Evolutionary conservation across 2,888 invertebrate species (phyloP), one percentile per base, ranked within the genome.

Genomic region (Caenorhabditis sp.): DNA sequence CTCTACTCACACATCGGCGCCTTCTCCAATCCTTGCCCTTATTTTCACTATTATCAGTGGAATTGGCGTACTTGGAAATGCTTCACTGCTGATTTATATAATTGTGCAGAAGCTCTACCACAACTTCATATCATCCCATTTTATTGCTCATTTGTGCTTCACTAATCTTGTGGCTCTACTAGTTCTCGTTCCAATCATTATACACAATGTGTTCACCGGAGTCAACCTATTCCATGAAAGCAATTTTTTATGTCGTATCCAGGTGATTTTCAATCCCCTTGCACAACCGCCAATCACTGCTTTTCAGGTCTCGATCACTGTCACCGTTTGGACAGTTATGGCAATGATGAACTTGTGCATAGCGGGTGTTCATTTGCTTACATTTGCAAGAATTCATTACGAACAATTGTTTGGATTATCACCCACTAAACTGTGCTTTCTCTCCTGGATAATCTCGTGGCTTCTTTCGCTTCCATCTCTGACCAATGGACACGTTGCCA

Each of bases 311-410:
- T 85, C 88, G 11, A 35, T 88, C 4, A 85, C 85, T 26, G 87
- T 86, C 58, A 77, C 85, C n/a, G 80, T 86, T 20, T 89, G 89
- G 88, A 81, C 87, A 9, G 89, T 89, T 0, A 81, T 86, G 53
- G 81, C 87, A 27, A 82, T 84, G 80, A 89, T 88, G 88, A 81
- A 79, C n/a, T 71, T 88, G 20, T 88, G 89, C 82, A 85, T 89
- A 11, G 88, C 89, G n/a, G 89, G 89, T 24, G 88, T 89, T 2
- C 89, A 89, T 56, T 74, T 89, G 46, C 78, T 89, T 13, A 89
- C 89, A 5, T 89, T 89, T 65, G 89, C 88, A 6, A 83, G 89
- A 7, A 89, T 89, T 52, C 89, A 89, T 78, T 89, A 89, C 80
- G 89, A 89, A 17, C 89, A 89, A 72, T 78, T 89, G 17, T 89